A percentile compares a stretch with the other conserved stretches of the same genome.
Evolutionary conservation across 1,140 invertebrate species (phyloP).

Genomic region (Anagrus nilaparvatae): DNA sequence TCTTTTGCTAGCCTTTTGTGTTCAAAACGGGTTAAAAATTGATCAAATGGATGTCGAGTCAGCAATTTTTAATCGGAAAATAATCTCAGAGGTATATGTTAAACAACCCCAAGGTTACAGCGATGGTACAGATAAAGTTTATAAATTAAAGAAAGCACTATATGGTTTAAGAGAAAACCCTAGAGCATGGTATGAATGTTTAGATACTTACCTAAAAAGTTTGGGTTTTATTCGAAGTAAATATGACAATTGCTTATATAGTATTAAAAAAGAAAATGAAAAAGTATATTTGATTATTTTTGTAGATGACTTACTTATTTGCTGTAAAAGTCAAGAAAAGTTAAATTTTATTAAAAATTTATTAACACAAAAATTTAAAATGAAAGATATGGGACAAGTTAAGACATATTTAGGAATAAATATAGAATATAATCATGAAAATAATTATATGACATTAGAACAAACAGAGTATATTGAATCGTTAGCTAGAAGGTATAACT

Average conservation of each 20-base stretch:
- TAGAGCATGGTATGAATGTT: slow-evolving; percentile 22
- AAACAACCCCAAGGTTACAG: slow-evolving; percentile 28
- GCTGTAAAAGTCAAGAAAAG: slow-evolving; percentile 4
- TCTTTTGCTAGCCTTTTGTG: not conserved
- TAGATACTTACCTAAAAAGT: slow-evolving; percentile 13
- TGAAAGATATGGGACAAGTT: slow-evolving; percentile 8
- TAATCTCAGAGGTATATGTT: slow-evolving; percentile 16
- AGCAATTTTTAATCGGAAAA: not conserved
- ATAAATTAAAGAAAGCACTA: slow-evolving; percentile 22
- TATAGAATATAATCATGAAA: not conserved
- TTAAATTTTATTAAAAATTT: not conserved
- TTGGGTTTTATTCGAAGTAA: slow-evolving; percentile 12
- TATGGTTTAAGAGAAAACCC: slow-evolving; percentile 29
- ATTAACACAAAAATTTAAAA: slow-evolving; percentile 1
- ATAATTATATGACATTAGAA: not conserved
- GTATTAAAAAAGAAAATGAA: slow-evolving; percentile 1
- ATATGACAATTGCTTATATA: slow-evolving; percentile 17
- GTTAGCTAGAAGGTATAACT: not conserved
- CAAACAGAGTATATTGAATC: not conserved
- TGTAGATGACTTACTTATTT: slow-evolving; percentile 9
- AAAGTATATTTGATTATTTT: slow-evolving; percentile 1
- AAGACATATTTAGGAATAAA: slow-evolving; percentile 1
- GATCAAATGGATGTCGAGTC: slow-evolving; percentile 1
- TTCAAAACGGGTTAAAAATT: not conserved
- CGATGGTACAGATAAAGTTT: slow-evolving; percentile 17